Conservation (phyloP, 2,797 vertebrate genomes). For the Odontamblyopus rebecca region DNA sequence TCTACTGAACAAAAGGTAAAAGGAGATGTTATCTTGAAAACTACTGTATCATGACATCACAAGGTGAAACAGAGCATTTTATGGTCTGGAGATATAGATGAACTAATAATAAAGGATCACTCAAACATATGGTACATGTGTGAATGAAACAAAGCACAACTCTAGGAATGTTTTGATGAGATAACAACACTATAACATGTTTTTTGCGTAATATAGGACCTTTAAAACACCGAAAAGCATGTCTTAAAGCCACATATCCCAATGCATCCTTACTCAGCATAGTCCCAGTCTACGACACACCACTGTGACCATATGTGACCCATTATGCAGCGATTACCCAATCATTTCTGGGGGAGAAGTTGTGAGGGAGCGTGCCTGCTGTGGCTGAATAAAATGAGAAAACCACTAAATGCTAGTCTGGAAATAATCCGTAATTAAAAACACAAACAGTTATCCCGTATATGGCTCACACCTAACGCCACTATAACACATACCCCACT, state of each 20-base stretch:
- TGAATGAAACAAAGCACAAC: too few species aligned
- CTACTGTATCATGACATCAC: too few species aligned
- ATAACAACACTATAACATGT: too few species aligned
- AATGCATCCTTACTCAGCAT: slow-evolving; percentile 34
- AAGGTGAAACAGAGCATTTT: too few species aligned
- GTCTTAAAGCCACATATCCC: slow-evolving; percentile 10
- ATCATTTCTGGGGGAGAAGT: slow-evolving; percentile 17
- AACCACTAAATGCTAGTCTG: slow-evolving; percentile 38
- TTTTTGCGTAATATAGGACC: too few species aligned
- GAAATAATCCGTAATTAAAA: slow-evolving; percentile 42
- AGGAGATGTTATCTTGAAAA: too few species aligned
- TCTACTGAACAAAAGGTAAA: too few species aligned
- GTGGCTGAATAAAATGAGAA: slow-evolving; percentile 30
- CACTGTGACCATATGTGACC: slow-evolving; percentile 58
- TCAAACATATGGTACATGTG: too few species aligned
- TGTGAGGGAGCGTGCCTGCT: slow-evolving; percentile 10
- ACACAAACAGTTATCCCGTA: slow-evolving; percentile 26
- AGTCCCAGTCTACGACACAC: slow-evolving; percentile 35
- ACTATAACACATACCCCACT: slow-evolving; percentile 50
- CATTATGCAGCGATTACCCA: slow-evolving; percentile 50
- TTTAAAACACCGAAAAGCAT: neutral
- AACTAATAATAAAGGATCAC: too few species aligned
- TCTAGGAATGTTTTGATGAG: too few species aligned
- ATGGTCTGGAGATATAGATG: too few species aligned
- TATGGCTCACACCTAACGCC: slow-evolving; percentile 29